These are phyloP conservation scores for Stegostoma tigrinum DNA, from an alignment of 2,113 vertebrate genomes.

Conservation along the genomic window DNA sequence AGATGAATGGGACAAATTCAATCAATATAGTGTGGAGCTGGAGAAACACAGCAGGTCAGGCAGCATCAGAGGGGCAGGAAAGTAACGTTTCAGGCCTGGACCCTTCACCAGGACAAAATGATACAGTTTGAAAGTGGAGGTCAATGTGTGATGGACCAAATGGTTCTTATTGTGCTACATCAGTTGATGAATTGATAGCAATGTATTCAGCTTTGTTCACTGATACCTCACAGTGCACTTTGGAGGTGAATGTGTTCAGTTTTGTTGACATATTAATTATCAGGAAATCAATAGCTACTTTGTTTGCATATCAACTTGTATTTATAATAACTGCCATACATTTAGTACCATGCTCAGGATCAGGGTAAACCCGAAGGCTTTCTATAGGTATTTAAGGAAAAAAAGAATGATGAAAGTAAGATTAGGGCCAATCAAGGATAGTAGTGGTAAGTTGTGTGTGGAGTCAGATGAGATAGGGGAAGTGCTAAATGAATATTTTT, in stretches of 20 bases:
- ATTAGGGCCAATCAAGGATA: too few species aligned
- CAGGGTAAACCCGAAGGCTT: too few species aligned
- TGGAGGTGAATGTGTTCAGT: background rate
- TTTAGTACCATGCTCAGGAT: background rate
- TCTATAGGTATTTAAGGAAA: too few species aligned
- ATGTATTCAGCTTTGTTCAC: background rate
- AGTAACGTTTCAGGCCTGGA: too few species aligned
- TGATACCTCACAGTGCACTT: background rate
- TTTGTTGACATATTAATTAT: background rate
- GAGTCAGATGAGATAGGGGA: too few species aligned
- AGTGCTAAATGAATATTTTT: too few species aligned
- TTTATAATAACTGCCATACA: background rate
- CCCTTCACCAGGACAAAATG: background rate
- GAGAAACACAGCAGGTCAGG: too few species aligned
- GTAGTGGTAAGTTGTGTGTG: too few species aligned
- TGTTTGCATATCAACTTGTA: background rate
- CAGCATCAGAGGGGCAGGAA: too few species aligned
- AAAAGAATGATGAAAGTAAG: too few species aligned
- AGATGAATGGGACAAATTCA: too few species aligned
- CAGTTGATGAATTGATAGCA: background rate
- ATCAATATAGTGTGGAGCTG: too few species aligned
- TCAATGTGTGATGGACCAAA: background rate
- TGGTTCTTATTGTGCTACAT: background rate
- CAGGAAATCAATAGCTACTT: background rate
- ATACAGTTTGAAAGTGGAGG: background rate